These are phyloP conservation scores for Diorhabda elongata DNA, from an alignment of 1,140 invertebrate genomes.

Conservation along the genomic window DNA sequence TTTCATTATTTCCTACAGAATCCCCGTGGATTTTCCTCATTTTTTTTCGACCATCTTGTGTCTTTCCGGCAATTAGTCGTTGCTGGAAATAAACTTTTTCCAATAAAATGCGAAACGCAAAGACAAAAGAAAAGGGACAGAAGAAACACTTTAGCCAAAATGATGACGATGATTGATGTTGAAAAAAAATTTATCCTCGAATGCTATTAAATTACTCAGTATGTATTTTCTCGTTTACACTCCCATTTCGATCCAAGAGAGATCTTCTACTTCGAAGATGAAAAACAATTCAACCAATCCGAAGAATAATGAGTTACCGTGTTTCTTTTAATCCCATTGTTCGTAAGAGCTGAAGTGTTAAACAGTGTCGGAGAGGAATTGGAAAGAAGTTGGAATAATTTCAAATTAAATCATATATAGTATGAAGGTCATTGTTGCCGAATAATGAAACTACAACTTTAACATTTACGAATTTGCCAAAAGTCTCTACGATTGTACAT, in stretches of 20 bases:
- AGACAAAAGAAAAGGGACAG: slow-evolving; percentile 2
- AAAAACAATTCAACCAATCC: slow-evolving; percentile 15
- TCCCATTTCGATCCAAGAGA: no score
- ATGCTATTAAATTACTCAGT: slow-evolving; percentile 8
- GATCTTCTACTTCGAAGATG: slow-evolving; percentile 2
- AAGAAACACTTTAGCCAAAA: slow-evolving; percentile 3
- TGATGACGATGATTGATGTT: slow-evolving; percentile 11
- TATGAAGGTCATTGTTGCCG: no score
- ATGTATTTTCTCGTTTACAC: not conserved
- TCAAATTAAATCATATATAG: no score
- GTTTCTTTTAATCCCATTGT: slow-evolving; percentile 8
- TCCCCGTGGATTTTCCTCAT: not conserved
- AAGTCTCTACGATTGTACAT: no score
- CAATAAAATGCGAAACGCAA: not conserved
- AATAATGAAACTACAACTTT: no score
- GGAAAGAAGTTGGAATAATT: no score
- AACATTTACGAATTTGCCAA: no score
- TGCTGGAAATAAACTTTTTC: slow-evolving; percentile 12
- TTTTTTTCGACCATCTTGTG: slow-evolving; percentile 2
- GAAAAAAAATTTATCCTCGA: slow-evolving; percentile 7
- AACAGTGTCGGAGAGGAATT: no score
- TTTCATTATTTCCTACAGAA: no score
- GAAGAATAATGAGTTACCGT: slow-evolving; percentile 10
- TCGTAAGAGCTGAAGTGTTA: no score
- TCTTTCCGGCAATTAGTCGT: slow-evolving; percentile 15